Evolutionary conservation across 2,797 vertebrate species (phyloP).

Genomic region (Diceros bicornis): DNA sequence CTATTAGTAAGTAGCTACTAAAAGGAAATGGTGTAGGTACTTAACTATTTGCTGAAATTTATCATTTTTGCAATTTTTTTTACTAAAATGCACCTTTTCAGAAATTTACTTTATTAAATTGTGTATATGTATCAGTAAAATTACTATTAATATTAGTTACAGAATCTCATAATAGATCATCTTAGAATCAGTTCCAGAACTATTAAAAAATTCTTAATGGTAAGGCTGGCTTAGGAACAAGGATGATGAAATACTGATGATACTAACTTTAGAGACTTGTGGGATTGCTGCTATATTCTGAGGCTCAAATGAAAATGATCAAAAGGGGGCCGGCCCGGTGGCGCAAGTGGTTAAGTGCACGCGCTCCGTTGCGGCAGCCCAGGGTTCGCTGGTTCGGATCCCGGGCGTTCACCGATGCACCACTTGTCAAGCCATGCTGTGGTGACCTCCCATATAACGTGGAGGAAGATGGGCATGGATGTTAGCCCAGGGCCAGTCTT

Average conservation of each 20-base stretch:
- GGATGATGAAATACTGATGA: background rate
- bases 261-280: background rate
- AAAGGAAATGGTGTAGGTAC: background rate
- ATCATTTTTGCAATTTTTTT: background rate
- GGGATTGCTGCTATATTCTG: background rate
- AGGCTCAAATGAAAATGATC: constrained; percentile 41
- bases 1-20: background rate
- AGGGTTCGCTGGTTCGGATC: too few relatives aligned
- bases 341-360: too few relatives aligned
- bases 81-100: background rate
- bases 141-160: background rate
- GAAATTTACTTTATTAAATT: background rate
- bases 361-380: too few relatives aligned
- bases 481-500: too few relatives aligned
- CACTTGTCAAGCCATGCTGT: too few relatives aligned
- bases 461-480: too few relatives aligned
- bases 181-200: background rate
- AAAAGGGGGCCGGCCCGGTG: too few relatives aligned
- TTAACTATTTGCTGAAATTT: background rate
- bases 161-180: background rate
- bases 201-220: background rate
- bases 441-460: too few relatives aligned
- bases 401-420: too few relatives aligned
- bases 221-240: background rate
- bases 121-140: background rate